Base-by-base conservation (phyloP, 92 coral and sea anemone genomes). In the Epizoanthus fatuus region DNA sequence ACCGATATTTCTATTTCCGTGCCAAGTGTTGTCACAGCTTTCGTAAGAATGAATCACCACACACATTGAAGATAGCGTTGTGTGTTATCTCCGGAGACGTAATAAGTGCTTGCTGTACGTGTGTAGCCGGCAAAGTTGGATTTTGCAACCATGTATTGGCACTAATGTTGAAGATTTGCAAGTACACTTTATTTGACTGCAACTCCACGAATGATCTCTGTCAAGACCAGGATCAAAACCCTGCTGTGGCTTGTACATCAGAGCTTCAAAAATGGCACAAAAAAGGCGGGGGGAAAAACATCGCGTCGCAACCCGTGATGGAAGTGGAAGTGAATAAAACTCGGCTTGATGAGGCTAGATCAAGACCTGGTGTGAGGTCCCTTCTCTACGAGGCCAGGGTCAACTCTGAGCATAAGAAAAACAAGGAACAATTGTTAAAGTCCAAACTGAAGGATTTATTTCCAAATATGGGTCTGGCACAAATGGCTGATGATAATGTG, bases 1-100 rank as follows among this genome's bases (percentile, higher is more conserved):
- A 83, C 40, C 63, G 63, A 20, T 89, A 73, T 69, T 89, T 89
- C 67, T 88, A 74, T 60, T 75, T 84, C 15, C 80, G 38, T 44
- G 70, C 89, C 19, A 83, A 58, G 39, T 80, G 86, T 72, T 79
- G 62, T 32, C 87, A 87, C 58, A 88, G 91, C 22, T 83, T 87
- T 54, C 40, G 59, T 32, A 88, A 82, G 82, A 82, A 77, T 63
- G 63, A 82, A 14, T 45, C 87, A 8, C 54, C 86, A 35, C 86
- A 81, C 51, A 68, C 47, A 47, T 71, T 84, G 82, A 84, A 40
- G 63, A 40, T 85, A 37, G 89, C 83, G 12, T 66, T 84, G 15
- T 62, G 71, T 66, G 47, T 84, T 59, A 73, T 84, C 32, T 32
- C 83, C 64, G 89, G 75, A 22, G 84, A 85, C 40, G 89, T 85